Base-by-base conservation (phyloP, 2,797 vertebrate genomes). In the Petrocephalus schoutedeni region DNA sequence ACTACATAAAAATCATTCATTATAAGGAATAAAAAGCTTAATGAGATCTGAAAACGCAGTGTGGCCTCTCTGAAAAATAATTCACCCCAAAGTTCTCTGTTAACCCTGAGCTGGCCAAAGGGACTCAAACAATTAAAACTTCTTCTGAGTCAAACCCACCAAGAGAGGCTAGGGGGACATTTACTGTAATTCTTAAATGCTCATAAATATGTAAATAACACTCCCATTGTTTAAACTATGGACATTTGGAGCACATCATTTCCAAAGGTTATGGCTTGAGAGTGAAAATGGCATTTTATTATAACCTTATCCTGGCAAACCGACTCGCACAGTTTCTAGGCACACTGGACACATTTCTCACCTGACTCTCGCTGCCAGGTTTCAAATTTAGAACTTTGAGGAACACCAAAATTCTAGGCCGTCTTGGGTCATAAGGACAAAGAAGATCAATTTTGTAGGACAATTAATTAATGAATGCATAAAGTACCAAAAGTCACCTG, bases 11-110 rank as follows among this genome's bases (percentile, higher is more conserved):
- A 94, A 91, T 91, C 91, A 91, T 92, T 94, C 93, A 93, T 94
- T 94, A 94, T 93, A 90, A 92, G 92, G 93, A 94, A 94, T 95
- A 94, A 95, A 95, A 92, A 93, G 92, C 90, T 94, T 95, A 94
- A 95, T 93, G 94, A 95, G 92, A 95, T 92, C 90, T 92, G 93
- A 92, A 93, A 94, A 57, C 10, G 49, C 8, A 45, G 36, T n/a
- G 36, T 36, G 71, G 71, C 14, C 16, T 7, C 71, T 9, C 45
- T 53, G 51, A 12, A 56, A 56, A 84, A 54, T 54, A 56, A 84
- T 45, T 83, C 8, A 51, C 51, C 51, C 82, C n/a, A 54, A 53
- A 3, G 21, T 36, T 77, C 71, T n/a, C 36, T 19, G 71, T 45
- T 45, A 77, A 77, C 71, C 71, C 36, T 77, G 71, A 77, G 71